phyloP scores from a whole-genome alignment of 2,113 vertebrate species.

The Boulengeromyrus knoepffleri region DNA sequence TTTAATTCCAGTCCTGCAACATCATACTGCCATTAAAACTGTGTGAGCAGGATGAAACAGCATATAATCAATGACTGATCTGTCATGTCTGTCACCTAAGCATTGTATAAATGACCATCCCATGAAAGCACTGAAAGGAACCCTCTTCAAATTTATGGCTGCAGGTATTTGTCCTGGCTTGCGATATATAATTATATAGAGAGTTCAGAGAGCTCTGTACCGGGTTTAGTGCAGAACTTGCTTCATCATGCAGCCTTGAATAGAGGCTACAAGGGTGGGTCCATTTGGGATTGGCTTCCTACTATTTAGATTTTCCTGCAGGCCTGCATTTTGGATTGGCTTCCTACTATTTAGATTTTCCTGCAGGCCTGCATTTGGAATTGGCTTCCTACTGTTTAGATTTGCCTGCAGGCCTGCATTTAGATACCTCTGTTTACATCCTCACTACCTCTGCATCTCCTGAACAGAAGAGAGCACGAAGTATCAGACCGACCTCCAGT shows the following conservation, averaged over 20 bases:
- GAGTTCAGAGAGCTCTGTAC: neutral
- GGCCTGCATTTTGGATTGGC: neutral
- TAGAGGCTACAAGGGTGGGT: neutral
- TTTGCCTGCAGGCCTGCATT: neutral
- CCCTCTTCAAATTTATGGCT: neutral
- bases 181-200: neutral
- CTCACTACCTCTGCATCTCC: neutral
- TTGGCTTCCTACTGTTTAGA: no score
- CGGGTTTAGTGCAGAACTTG: neutral
- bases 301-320: no score
- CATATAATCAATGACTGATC: neutral
- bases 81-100: neutral
- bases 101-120: neutral
- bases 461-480: neutral
- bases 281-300: no score
- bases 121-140: neutral
- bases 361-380: neutral
- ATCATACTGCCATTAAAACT: neutral
- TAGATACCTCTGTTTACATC: neutral
- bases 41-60: neutral
- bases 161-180: neutral
- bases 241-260: neutral
- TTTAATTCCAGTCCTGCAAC: neutral
- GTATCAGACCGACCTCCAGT: neutral
- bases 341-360: neutral